These are phyloP conservation scores for Saguinus imperator DNA, from an alignment of 2,113 vertebrate genomes.

Conservation along the genomic window DNA sequence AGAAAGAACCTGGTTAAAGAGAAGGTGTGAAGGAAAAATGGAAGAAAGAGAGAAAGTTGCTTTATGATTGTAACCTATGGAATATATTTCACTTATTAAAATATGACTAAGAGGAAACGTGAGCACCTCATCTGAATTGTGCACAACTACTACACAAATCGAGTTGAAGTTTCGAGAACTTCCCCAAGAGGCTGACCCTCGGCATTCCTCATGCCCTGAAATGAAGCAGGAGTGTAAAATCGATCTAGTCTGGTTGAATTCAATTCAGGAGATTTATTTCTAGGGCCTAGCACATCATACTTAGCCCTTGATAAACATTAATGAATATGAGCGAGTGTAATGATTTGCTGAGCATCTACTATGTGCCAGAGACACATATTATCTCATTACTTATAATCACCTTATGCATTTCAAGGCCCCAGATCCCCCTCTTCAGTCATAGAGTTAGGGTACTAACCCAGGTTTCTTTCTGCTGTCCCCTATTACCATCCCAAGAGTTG, in stretches of 20 bases:
- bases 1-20: background rate
- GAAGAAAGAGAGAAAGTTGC: background rate
- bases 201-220: background rate
- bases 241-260: background rate
- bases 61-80: background rate
- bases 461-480: background rate
- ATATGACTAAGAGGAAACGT: background rate
- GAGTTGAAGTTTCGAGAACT: background rate
- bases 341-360: background rate
- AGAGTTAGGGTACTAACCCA: background rate
- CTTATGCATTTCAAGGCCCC: background rate
- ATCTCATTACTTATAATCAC: background rate
- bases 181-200: no score
- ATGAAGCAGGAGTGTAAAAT: background rate
- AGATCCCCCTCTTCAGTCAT: background rate
- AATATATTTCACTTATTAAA: background rate
- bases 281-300: background rate
- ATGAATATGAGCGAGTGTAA: background rate
- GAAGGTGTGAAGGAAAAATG: background rate
- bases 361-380: background rate
- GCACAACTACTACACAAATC: no score
- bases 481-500: background rate
- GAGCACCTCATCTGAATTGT: background rate
- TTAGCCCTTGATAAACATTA: background rate
- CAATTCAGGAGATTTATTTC: background rate